Evolutionary conservation across 2,888 invertebrate genomes (phyloP), one percentile per base, ranked within the genome.

Genomic region (Diploptera punctata): DNA sequence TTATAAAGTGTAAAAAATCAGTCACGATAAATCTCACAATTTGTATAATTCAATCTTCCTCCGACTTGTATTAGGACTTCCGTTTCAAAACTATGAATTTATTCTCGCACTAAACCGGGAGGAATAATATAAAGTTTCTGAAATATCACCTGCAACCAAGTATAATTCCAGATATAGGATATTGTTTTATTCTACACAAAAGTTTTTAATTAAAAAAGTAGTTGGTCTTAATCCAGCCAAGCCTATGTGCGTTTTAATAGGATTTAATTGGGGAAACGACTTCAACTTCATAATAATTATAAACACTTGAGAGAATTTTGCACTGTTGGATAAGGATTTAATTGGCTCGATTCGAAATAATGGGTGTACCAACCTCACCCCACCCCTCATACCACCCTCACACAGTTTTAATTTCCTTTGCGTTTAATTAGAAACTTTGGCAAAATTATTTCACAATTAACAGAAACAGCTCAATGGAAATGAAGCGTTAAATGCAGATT

Each of bases 341-440:
- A 65, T 65, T 65, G 44, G 65, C 26, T 9, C 26, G 65, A 65
- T 65, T 65, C 29, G 47, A 47, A 65, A 65, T 65, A 65, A 65
- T 65, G 65, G 38, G 16, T 9, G 24, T 57, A 57, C 24, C 4
- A n/a, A 29, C 57, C n/a, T 33, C 33, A 10, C 57, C 21, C 29
- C 18, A 29, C 31, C 31, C 60, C 29, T 18, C 60, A 10, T 29
- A 54, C n/a, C 29, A 7, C 31, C 60, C 31, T 24, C n/a, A n/a
- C 24, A 26, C 43, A 43, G 26, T 43, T 65, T 65, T 65, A 44
- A 65, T 44, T 65, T 47, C 47, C 26, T 29, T 13, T 26, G n/a
- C n/a, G 24, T 65, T 65, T 65, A 65, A 65, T 65, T 65, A 65
- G 65, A 65, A 65, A 65, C 65, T 65, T 65, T n/a, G n/a, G 43